A percentile compares a stretch with the other conserved stretches of the same genome.
phyloP scores from a whole-genome alignment of 1,140 invertebrate species.

The Brachionus plicatilis region DNA sequence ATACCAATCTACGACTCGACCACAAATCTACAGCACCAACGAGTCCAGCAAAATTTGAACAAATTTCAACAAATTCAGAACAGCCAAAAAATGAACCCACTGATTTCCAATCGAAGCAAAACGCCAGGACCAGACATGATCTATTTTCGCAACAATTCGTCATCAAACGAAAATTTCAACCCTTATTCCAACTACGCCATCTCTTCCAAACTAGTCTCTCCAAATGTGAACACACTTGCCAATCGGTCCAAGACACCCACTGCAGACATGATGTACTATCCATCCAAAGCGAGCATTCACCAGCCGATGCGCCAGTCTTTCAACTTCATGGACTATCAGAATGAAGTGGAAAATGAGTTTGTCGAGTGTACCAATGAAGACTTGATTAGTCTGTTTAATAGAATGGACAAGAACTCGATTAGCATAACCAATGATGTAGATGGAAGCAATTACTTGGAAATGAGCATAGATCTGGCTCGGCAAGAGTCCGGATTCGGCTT shows the following conservation, averaged over 20 bases:
- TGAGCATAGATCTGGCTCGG: neutral
- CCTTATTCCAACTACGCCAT: neutral
- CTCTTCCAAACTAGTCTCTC: neutral
- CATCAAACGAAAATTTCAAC: neutral
- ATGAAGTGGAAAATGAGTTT: neutral
- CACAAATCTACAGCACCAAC: slow-evolving; percentile 29
- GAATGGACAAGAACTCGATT: neutral
- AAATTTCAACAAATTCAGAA: slow-evolving; percentile 16
- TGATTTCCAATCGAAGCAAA: slow-evolving; percentile 11
- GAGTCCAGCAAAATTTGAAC: slow-evolving; percentile 14
- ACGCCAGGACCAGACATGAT: slow-evolving; percentile 39
- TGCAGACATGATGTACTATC: slow-evolving; percentile 34
- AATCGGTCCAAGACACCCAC: slow-evolving; percentile 39
- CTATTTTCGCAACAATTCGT: slow-evolving; percentile 16
- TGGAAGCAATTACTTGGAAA: slow-evolving; percentile 24
- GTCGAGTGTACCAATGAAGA: slow-evolving; percentile 1
- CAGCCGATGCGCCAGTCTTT: slow-evolving; percentile 14
- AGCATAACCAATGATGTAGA: slow-evolving; percentile 34
- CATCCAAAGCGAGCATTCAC: neutral
- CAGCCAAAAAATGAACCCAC: neutral
- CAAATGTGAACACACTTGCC: neutral
- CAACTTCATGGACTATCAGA: slow-evolving; percentile 15
- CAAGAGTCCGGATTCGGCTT: slow-evolving; percentile 76
- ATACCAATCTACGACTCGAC: slow-evolving; percentile 34
- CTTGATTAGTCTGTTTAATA: neutral